Percentiles rank a stretch among this genome's conserved stretches.
phyloP scores from a whole-genome alignment of 2,888 invertebrate genomes.

The Belgica antarctica region DNA sequence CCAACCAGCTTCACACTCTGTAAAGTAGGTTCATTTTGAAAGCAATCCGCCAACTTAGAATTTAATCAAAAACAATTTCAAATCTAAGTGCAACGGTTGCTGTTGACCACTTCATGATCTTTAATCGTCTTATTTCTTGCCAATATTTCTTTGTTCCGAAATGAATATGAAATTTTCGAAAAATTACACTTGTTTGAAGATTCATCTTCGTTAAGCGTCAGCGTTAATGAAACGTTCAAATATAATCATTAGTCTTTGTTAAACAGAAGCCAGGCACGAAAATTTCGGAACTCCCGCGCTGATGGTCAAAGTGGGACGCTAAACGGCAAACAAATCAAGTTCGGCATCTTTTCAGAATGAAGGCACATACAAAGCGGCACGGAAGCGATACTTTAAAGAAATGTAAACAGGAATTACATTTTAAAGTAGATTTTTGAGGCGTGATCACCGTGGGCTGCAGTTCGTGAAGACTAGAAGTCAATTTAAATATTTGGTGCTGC shows the following conservation, averaged over 20 bases:
- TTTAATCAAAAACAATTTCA: no score
- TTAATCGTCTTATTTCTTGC: no score
- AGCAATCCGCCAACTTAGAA: no score
- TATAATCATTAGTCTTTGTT: constrained; percentile 25
- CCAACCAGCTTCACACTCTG: no score
- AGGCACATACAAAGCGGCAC: not conserved
- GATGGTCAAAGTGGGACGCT: no score
- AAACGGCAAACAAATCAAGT: no score
- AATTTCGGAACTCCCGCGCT: no score
- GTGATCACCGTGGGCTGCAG: no score
- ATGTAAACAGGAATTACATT: constrained; percentile 31
- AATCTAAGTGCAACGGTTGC: no score
- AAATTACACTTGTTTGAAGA: not conserved
- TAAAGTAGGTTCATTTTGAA: not conserved
- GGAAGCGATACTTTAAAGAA: constrained; percentile 23
- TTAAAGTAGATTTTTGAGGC: constrained; percentile 16
- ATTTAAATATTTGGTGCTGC: constrained; percentile 29
- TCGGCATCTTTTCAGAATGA: constrained; percentile 36
- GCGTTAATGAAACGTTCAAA: constrained; percentile 21
- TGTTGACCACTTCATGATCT: no score
- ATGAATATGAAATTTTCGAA: constrained; percentile 7
- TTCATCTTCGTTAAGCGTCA: not conserved
- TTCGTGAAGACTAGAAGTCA: constrained; percentile 32
- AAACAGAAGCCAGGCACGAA: not conserved
- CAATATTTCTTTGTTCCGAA: not conserved